These are phyloP conservation scores for Notolepis coatsorum DNA, from an alignment of 2,797 vertebrate genomes.

Conservation along the genomic window DNA sequence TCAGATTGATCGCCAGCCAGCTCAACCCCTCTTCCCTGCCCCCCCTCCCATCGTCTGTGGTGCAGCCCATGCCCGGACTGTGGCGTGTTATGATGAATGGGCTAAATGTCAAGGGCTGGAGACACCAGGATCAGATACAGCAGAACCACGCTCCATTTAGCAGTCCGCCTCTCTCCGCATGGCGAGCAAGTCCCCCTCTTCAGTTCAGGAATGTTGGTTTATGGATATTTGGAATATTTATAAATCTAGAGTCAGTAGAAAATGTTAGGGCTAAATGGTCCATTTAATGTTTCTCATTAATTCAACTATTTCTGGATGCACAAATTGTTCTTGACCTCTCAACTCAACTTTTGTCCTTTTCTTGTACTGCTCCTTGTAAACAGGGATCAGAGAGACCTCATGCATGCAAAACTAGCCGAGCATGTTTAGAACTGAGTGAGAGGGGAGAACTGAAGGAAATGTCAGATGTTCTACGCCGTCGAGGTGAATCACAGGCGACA, in stretches of 20 bases:
- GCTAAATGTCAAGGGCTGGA: slow-evolving; percentile 79
- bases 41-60: slow-evolving; percentile 54
- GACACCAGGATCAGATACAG: slow-evolving; percentile 68
- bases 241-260: slow-evolving; percentile 4
- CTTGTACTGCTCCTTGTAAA: background rate
- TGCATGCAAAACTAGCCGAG: slow-evolving; percentile 25
- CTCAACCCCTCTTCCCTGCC: slow-evolving; percentile 54
- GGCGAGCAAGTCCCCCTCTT: slow-evolving; percentile 41
- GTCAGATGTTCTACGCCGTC: slow-evolving; percentile 30
- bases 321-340: background rate
- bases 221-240: slow-evolving; percentile 21
- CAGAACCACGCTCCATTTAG: slow-evolving; percentile 62
- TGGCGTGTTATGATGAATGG: slow-evolving; percentile 78
- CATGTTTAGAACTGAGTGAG: slow-evolving; percentile 16
- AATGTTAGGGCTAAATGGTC: slow-evolving; percentile 20
- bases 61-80: slow-evolving; percentile 66
- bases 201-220: slow-evolving; percentile 42
- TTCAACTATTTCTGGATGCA: background rate
- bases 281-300: slow-evolving; percentile 13
- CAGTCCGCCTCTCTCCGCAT: slow-evolving; percentile 47
- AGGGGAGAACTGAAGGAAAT: slow-evolving; percentile 20
- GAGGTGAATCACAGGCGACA: slow-evolving; percentile 59
- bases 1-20: slow-evolving; percentile 81
- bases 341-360: background rate
- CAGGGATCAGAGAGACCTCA: slow-evolving; percentile 1